These are phyloP conservation scores for Pseudopleuronectes americanus DNA, from an alignment of 2,797 vertebrate species.

Conservation along the genomic window DNA sequence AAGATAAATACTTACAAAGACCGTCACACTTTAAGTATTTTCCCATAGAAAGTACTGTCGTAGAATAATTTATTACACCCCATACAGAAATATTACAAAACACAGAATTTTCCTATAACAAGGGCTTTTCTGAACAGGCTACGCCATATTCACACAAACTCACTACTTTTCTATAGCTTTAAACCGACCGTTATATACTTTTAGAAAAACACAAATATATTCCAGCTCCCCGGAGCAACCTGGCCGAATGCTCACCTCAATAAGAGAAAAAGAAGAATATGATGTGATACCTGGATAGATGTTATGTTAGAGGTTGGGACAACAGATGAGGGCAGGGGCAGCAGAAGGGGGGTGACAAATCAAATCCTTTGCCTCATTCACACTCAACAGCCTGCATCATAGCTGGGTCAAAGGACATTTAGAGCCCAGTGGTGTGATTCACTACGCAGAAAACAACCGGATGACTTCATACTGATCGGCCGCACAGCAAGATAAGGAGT, in stretches of 20 bases:
- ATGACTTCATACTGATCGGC: constrained; percentile 51
- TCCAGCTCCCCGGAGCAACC: constrained; percentile 49
- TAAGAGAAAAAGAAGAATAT: neutral
- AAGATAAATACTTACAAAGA: constrained; percentile 94
- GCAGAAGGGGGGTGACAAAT: constrained; percentile 27
- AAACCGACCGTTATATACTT: constrained; percentile 69
- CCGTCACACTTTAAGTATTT: constrained; percentile 84
- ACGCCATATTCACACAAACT: constrained; percentile 76
- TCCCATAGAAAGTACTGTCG: constrained; percentile 84
- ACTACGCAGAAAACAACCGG: constrained; percentile 64
- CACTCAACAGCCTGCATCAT: constrained; percentile 63
- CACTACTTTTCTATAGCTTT: constrained; percentile 77
- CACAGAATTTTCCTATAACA: constrained; percentile 74
- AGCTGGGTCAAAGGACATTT: constrained; percentile 67
- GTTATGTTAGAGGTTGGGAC: constrained; percentile 15
- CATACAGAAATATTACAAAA: constrained; percentile 87
- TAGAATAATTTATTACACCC: constrained; percentile 87
- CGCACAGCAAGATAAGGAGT: constrained; percentile 73
- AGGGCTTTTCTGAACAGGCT: constrained; percentile 72
- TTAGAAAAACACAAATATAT: constrained; percentile 59
- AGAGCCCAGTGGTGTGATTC: constrained; percentile 66
- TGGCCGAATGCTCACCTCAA: constrained; percentile 43
- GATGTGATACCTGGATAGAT: constrained; percentile 16
- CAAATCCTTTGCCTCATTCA: constrained; percentile 66
- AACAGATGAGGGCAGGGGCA: constrained; percentile 19